Base-by-base conservation (phyloP, 2,797 vertebrate species). In the Oreonectes daqikongensis region DNA sequence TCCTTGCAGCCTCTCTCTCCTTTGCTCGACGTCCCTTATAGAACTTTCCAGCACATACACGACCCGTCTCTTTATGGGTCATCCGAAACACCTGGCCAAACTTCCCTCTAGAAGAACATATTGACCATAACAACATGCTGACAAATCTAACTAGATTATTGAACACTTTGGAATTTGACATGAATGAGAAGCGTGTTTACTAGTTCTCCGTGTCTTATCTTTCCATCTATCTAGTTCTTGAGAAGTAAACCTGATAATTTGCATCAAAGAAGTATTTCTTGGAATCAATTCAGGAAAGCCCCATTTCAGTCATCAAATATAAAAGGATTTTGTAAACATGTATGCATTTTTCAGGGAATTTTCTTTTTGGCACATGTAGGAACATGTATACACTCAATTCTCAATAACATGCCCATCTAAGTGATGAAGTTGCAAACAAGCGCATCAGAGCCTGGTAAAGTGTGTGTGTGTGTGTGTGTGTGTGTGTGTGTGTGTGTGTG, bases 11-110 rank as follows among this genome's bases (percentile, higher is more conserved):
- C 67, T 92, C 88, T 72, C 91, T 91, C 83, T 96, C 95, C 76
- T 92, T 95, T 0, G 84, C 75, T 0, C 92, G 90, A 0, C 93
- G 89, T 0, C 92, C 92, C 86, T 93, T 94, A 87, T 94, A 95
- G 83, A 94, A 95, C 74, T 97, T 97, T n/a, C 95, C 95, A 1
- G 95, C 95, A 0, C 87, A 89, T 77, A 93, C 89, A 0, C 77
- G 86, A 6, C 94, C 92, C 0, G 87, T 95, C 66, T 88, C 86
- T 79, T 92, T 95, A 80, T 95, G 93, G 80, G 81, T 92, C 57
- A 97, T 86, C 79, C 89, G 92, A 82, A 91, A 95, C 57, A 97
- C 95, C 0, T 86, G 86, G 14, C 95, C 95, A 0, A 96, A 97
- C 71, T 93, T 95, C 8, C 95, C 95, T 83, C 95, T 97, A 77